phyloP scores from a whole-genome alignment of 2,888 invertebrate species.

The Octonoba sinensis region DNA sequence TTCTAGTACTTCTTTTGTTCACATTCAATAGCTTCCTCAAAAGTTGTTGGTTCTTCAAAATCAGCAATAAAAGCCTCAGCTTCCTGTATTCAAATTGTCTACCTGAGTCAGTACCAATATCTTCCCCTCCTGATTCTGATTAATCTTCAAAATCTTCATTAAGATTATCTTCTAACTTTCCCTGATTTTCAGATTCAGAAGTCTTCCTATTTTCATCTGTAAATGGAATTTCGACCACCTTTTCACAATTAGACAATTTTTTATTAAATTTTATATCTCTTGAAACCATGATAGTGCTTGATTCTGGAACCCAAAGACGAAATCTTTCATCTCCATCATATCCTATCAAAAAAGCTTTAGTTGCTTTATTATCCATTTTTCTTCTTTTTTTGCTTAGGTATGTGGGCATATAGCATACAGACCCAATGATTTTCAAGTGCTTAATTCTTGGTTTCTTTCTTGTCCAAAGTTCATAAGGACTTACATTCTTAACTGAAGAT shows the following conservation, averaged over 20 bases:
- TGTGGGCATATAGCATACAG: constrained; percentile 37
- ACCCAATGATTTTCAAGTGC: constrained; percentile 60
- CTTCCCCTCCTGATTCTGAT: neutral
- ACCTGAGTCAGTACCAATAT: no score
- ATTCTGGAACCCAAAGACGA: neutral
- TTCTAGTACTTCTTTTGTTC: constrained; percentile 19
- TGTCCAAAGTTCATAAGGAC: constrained; percentile 50
- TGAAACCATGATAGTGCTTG: neutral
- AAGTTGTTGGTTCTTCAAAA: constrained; percentile 16
- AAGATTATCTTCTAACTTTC: neutral
- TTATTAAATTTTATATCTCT: neutral
- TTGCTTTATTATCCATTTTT: constrained; percentile 60
- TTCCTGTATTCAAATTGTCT: neutral
- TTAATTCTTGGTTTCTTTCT: constrained; percentile 51
- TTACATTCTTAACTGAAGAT: constrained; percentile 2
- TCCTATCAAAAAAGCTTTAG: constrained; percentile 57
- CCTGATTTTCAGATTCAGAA: neutral
- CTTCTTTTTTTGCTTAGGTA: constrained; percentile 51
- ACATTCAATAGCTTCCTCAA: constrained; percentile 13
- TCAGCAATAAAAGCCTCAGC: constrained; percentile 12
- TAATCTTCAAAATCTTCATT: neutral
- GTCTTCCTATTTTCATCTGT: neutral
- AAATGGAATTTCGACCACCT: no score
- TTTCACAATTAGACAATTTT: neutral
- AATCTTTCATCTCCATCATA: constrained; percentile 46